These are phyloP conservation scores for Brachyrhaphis roseni DNA, from an alignment of 2,797 vertebrate species.

Conservation along the genomic window DNA sequence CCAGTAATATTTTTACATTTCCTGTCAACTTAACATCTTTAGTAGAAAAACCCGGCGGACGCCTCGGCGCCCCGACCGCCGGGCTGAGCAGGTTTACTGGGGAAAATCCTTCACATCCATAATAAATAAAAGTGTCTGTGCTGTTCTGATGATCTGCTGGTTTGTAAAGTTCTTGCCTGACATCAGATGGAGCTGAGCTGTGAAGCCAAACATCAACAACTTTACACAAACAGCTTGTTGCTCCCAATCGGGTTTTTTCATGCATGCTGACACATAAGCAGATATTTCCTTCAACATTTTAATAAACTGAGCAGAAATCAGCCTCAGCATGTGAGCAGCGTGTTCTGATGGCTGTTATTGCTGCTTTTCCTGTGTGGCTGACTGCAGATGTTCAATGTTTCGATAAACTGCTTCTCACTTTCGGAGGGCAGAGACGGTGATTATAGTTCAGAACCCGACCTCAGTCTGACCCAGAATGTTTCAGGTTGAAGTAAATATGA, in stretches of 20 bases:
- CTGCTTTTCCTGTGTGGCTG: not conserved
- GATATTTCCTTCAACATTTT: not conserved
- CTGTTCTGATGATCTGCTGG: not conserved
- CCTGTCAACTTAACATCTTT: too few relatives aligned
- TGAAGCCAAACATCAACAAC: not conserved
- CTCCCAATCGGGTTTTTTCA: not conserved
- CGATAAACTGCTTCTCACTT: not conserved
- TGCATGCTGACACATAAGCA: not conserved
- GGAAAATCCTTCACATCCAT: not conserved
- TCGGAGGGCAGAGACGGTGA: not conserved
- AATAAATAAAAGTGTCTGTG: not conserved
- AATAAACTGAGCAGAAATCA: not conserved
- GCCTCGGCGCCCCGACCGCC: too few relatives aligned
- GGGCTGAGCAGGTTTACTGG: too few relatives aligned
- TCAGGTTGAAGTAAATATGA: not conserved
- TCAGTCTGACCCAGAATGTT: not conserved
- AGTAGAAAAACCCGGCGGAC: too few relatives aligned
- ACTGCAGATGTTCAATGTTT: not conserved
- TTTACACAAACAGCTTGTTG: not conserved
- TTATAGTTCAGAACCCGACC: not conserved
- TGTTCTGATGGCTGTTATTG: not conserved
- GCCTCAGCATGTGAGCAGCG: not conserved
- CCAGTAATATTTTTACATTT: too few relatives aligned
- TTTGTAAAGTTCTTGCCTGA: not conserved
- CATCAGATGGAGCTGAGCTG: not conserved